Evolutionary conservation across 2,113 vertebrate genomes (phyloP).

Genomic region (Myocastor coypus): DNA sequence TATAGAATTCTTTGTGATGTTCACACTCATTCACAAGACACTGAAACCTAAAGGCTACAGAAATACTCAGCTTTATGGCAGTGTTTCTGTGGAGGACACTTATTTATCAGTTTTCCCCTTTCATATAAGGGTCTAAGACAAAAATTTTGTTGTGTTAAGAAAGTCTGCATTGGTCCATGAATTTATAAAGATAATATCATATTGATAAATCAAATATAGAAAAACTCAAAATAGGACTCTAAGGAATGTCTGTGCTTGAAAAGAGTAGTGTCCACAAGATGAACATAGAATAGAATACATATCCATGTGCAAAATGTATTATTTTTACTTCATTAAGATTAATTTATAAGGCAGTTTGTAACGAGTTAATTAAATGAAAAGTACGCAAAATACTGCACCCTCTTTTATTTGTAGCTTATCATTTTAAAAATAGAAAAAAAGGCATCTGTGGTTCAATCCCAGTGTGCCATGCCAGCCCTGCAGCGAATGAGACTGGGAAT

Average conservation of each 20-base stretch:
- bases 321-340: slow-evolving; percentile 71
- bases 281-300: background rate
- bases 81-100: background rate
- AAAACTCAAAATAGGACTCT: slow-evolving; percentile 20
- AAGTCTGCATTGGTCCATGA: background rate
- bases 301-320: slow-evolving; percentile 44
- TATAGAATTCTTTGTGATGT: background rate
- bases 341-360: slow-evolving; percentile 69
- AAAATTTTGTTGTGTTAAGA: background rate
- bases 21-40: background rate
- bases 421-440: slow-evolving; percentile 79
- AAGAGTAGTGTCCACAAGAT: background rate
- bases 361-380: slow-evolving; percentile 53
- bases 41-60: background rate
- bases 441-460: slow-evolving; percentile 22
- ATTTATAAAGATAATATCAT: background rate
- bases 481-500: too few species aligned
- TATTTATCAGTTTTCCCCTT: background rate
- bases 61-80: slow-evolving; percentile 12
- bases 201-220: background rate
- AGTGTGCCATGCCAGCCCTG: too few species aligned
- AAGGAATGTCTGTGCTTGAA: background rate
- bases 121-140: background rate
- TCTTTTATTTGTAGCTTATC: slow-evolving; percentile 77
- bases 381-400: slow-evolving; percentile 36